Percentiles rank a stretch among this genome's conserved stretches.
Evolutionary conservation across 2,113 vertebrate species (phyloP).

Genomic region (Hystrix brachyura): DNA sequence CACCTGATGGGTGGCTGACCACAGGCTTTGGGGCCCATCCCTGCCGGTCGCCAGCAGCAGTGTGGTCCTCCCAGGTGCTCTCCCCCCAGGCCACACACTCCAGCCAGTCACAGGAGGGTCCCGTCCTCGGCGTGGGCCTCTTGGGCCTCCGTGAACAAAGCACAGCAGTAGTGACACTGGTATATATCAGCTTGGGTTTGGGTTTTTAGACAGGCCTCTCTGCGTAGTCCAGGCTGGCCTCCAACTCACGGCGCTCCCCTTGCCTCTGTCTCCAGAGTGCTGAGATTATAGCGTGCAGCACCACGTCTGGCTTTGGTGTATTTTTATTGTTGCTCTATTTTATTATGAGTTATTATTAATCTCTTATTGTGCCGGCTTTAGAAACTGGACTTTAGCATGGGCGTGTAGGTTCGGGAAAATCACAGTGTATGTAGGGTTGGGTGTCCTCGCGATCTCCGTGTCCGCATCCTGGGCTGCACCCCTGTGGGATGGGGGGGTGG

Average conservation of each 20-base stretch:
- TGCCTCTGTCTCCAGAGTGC: not conserved
- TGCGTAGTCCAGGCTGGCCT: not conserved
- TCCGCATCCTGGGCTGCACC: not conserved
- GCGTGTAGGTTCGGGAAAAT: not conserved
- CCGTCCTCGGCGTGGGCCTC: accelerated
- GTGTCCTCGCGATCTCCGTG: not conserved
- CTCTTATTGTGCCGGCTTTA: not conserved
- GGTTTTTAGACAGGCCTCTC: not conserved
- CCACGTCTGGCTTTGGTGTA: not conserved
- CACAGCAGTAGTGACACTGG: not conserved
- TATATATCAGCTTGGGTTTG: not conserved
- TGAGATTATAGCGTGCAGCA: not conserved
- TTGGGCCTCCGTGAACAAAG: accelerated
- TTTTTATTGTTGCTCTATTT: not conserved
- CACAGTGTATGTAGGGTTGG: not conserved
- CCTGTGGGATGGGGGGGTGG: not conserved
- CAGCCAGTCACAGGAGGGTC: accelerated
- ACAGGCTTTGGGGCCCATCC: not conserved
- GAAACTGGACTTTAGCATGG: not conserved
- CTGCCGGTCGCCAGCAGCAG: not conserved
- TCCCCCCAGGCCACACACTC: accelerated
- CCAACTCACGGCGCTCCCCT: not conserved
- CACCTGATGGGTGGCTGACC: too few relatives aligned
- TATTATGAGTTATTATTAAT: not conserved
- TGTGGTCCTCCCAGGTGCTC: not conserved